A percentile compares a stretch with the other conserved stretches of the same genome.
phyloP scores from a whole-genome alignment of 2,797 vertebrate genomes.

The Mycteria americana region DNA sequence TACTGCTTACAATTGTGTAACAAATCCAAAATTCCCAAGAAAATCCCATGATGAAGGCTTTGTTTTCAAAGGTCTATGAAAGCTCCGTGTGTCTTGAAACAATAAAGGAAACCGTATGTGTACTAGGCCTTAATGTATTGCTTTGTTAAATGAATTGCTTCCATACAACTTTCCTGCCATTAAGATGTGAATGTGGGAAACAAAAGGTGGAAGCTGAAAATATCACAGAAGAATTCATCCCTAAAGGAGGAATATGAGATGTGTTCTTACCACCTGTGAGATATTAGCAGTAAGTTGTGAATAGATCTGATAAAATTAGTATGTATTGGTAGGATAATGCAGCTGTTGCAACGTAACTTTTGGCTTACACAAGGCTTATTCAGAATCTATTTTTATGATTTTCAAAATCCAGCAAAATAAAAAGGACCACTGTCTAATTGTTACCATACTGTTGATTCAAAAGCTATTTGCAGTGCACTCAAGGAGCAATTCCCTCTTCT shows the following conservation, averaged over 20 bases:
- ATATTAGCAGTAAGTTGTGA: constrained; percentile 29
- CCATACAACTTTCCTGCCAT: background rate
- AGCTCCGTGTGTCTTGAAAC: background rate
- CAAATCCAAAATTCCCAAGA: background rate
- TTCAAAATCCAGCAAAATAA: constrained; percentile 60
- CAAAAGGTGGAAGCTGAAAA: constrained; percentile 13
- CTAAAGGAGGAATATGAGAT: background rate
- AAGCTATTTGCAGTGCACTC: constrained; percentile 31
- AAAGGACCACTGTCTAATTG: constrained; percentile 56
- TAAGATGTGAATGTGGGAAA: background rate
- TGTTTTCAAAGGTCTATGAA: background rate
- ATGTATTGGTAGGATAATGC: background rate
- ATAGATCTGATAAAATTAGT: constrained; percentile 53
- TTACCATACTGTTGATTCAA: constrained; percentile 50
- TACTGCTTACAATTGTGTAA: background rate
- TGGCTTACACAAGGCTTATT: constrained; percentile 57
- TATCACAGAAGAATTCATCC: background rate
- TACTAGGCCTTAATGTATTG: background rate
- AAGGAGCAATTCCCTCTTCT: constrained; percentile 14
- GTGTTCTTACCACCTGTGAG: constrained; percentile 21
- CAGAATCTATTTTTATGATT: constrained; percentile 61
- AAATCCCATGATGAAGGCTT: background rate
- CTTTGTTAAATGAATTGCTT: constrained; percentile 37
- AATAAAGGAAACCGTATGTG: background rate
- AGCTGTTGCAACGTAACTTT: constrained; percentile 54